These are phyloP conservation scores for Cygnus olor DNA, from an alignment of 2,797 vertebrate genomes.

Conservation along the genomic window DNA sequence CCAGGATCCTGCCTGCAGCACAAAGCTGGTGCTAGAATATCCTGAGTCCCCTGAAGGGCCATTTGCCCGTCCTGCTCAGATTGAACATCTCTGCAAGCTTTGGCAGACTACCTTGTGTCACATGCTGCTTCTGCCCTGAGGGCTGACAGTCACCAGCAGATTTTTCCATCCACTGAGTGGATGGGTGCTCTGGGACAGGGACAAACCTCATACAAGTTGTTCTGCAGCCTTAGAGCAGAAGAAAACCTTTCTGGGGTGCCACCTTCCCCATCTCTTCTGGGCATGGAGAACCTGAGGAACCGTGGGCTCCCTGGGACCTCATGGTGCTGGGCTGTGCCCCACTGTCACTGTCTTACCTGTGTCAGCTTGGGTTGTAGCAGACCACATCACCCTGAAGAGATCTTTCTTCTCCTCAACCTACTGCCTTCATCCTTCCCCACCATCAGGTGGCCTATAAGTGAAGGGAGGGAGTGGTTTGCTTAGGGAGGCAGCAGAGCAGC, in stretches of 20 bases:
- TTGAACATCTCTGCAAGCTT: not conserved
- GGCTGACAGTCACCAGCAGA: not conserved
- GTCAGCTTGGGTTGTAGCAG: not conserved
- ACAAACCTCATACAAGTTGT: fast-evolving
- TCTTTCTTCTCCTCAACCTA: not conserved
- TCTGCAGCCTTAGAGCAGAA: not conserved
- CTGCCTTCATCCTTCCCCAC: not conserved
- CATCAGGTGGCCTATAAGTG: not conserved
- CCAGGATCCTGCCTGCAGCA: not conserved
- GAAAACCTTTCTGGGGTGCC: fast-evolving
- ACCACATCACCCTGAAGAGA: not conserved
- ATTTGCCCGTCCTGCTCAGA: not conserved
- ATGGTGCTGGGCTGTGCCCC: not conserved
- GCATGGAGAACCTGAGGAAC: not conserved
- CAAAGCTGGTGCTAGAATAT: not conserved
- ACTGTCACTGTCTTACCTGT: not conserved
- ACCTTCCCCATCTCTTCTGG: not conserved
- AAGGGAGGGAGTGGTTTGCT: not conserved
- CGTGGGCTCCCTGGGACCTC: fast-evolving
- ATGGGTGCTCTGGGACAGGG: not conserved
- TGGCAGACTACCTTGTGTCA: not conserved
- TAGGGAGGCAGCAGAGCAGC: not conserved
- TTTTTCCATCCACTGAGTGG: not conserved
- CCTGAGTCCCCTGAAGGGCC: fast-evolving
- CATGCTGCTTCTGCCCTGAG: not conserved